Percentiles rank a stretch among this genome's conserved stretches.
These are phyloP conservation scores for Pollenia amentaria DNA, from an alignment of 2,888 invertebrate genomes.

Conservation along the genomic window DNA sequence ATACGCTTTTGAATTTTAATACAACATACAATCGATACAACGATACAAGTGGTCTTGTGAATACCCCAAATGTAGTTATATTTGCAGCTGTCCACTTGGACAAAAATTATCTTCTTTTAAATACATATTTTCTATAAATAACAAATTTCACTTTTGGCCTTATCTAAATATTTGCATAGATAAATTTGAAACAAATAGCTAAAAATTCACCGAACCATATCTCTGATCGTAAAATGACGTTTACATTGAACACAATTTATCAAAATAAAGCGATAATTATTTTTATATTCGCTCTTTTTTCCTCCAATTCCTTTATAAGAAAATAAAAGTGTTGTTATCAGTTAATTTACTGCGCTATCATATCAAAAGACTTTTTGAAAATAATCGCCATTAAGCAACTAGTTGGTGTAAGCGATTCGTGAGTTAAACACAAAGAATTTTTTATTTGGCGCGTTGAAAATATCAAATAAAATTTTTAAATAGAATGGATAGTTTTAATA, in stretches of 20 bases:
- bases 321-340: conserved; percentile 36
- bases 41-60: too few species aligned
- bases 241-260: conserved; percentile 5
- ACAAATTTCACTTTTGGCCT: background rate
- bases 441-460: conserved; percentile 5
- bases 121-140: background rate
- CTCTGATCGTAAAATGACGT: conserved; percentile 23
- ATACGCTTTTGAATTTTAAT: too few species aligned
- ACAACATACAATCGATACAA: too few species aligned
- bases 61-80: too few species aligned
- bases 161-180: conserved; percentile 21
- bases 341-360: background rate
- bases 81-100: background rate
- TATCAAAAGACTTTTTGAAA: conserved; percentile 38
- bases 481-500: conserved; percentile 78
- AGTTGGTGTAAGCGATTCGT: conserved; percentile 55
- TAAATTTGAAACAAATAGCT: background rate
- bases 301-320: background rate
- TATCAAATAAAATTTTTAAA: background rate
- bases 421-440: conserved; percentile 4
- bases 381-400: conserved; percentile 29
- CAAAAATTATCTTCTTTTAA: background rate
- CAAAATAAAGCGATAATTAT: conserved; percentile 3
- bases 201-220: background rate
- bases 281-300: background rate